phyloP scores from a whole-genome alignment of 2,888 invertebrate genomes.

The Nephrotoma guestfalica region DNA sequence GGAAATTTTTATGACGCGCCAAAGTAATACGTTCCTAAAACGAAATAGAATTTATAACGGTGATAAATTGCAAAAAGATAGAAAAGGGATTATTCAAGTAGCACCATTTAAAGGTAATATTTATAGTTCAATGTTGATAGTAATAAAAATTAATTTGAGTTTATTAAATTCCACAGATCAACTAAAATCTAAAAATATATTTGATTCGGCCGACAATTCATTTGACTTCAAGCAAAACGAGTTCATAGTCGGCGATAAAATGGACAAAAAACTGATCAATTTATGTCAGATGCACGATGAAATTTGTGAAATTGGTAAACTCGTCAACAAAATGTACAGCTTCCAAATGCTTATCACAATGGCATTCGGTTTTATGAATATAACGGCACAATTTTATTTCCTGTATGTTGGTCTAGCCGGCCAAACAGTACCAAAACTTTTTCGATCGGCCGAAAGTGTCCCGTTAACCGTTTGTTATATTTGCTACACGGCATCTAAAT shows the following conservation, averaged over 20 bases:
- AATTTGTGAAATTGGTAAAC: constrained; percentile 30
- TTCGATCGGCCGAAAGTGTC: constrained; percentile 28
- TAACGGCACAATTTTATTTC: constrained; percentile 31
- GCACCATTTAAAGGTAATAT: constrained; percentile 7
- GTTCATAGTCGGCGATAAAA: constrained; percentile 21
- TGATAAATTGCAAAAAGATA: neutral
- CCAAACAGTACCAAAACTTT: constrained; percentile 24
- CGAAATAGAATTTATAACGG: neutral
- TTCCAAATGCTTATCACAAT: constrained; percentile 29
- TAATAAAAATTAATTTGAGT: neutral
- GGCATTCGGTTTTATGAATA: constrained; percentile 31
- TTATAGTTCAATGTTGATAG: no score
- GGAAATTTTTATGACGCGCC: constrained; percentile 10
- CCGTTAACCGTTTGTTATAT: constrained; percentile 23
- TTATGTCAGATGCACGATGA: constrained; percentile 32
- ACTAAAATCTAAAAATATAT: neutral
- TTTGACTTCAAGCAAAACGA: constrained; percentile 14
- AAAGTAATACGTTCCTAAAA: neutral
- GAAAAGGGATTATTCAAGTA: constrained; percentile 12
- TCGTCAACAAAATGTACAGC: constrained; percentile 29
- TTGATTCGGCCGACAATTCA: neutral
- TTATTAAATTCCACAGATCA: neutral
- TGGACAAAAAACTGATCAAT: constrained; percentile 28
- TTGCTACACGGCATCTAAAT: constrained; percentile 27
- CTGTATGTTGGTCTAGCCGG: constrained; percentile 28